Evolutionary conservation across 2,113 vertebrate genomes (phyloP).

Genomic region (Syrrhaptes paradoxus): DNA sequence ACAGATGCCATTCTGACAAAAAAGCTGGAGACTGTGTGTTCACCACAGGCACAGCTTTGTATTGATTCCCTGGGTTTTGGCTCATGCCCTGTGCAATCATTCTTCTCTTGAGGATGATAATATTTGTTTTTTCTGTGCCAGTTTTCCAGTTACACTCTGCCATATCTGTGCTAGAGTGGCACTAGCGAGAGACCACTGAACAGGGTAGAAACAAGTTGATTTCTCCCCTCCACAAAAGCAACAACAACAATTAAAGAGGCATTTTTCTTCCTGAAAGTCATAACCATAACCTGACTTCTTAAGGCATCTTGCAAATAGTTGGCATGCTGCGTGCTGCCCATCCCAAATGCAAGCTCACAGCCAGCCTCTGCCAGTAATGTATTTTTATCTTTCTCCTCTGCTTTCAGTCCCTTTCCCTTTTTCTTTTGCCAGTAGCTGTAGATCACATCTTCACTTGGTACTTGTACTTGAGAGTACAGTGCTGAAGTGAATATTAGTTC

Average conservation of each 20-base stretch:
- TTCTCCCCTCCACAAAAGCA: not conserved
- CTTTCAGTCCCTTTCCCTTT: conserved; percentile 39
- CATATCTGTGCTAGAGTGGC: not conserved
- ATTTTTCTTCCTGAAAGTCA: not conserved
- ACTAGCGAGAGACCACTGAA: not conserved
- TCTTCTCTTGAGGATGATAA: not conserved
- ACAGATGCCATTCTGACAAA: not conserved
- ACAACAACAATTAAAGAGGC: not conserved
- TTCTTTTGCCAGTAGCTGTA: conserved; percentile 36
- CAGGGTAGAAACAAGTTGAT: not conserved
- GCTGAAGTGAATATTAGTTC: conserved; percentile 10
- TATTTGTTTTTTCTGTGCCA: not conserved
- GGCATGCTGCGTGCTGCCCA: not conserved
- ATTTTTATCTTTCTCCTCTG: conserved; percentile 54
- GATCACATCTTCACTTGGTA: not conserved
- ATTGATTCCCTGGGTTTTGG: not conserved
- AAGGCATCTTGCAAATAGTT: not conserved
- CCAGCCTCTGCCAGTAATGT: conserved; percentile 3
- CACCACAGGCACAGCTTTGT: not conserved
- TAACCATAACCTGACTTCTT: not conserved
- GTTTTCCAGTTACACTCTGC: not conserved
- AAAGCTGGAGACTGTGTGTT: not conserved
- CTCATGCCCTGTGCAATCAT: not conserved
- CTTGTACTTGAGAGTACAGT: not conserved
- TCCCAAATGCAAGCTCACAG: conserved; percentile 1